These are phyloP conservation scores for Istiophorus platypterus DNA, from an alignment of 2,113 vertebrate genomes.

Conservation along the genomic window DNA sequence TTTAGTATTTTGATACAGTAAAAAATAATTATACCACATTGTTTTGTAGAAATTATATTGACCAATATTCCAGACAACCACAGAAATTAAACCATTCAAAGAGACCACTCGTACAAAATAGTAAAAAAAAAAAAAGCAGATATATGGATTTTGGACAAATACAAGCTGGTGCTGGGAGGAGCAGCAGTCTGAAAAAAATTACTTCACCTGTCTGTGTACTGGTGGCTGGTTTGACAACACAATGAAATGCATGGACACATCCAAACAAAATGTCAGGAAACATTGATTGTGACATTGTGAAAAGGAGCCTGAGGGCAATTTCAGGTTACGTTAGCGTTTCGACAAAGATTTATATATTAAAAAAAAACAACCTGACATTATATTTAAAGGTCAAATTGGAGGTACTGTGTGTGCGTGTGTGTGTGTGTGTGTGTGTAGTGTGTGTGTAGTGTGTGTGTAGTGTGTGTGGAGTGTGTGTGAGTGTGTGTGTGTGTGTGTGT, in stretches of 20 bases:
- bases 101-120: background rate
- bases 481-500: background rate
- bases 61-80: background rate
- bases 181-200: background rate
- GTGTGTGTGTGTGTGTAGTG: background rate
- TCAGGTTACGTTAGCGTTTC: slow-evolving; percentile 67
- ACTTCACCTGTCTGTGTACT: slow-evolving; percentile 19
- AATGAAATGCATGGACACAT: slow-evolving; percentile 11
- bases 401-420: background rate
- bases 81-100: background rate
- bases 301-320: slow-evolving; percentile 58
- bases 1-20: background rate
- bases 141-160: slow-evolving; percentile 16
- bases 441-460: background rate
- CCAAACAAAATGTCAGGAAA: slow-evolving; percentile 71
- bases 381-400: slow-evolving; percentile 70
- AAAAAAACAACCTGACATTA: slow-evolving; percentile 40
- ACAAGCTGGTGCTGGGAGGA: slow-evolving; percentile 2
- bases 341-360: slow-evolving; percentile 30
- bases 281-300: slow-evolving; percentile 71
- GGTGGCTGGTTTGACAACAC: background rate
- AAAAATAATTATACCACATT: background rate
- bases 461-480: background rate
- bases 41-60: background rate
- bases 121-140: too few species aligned